Base-by-base conservation (phyloP, 2,113 vertebrate species). In the Rhinolophus sinicus region DNA sequence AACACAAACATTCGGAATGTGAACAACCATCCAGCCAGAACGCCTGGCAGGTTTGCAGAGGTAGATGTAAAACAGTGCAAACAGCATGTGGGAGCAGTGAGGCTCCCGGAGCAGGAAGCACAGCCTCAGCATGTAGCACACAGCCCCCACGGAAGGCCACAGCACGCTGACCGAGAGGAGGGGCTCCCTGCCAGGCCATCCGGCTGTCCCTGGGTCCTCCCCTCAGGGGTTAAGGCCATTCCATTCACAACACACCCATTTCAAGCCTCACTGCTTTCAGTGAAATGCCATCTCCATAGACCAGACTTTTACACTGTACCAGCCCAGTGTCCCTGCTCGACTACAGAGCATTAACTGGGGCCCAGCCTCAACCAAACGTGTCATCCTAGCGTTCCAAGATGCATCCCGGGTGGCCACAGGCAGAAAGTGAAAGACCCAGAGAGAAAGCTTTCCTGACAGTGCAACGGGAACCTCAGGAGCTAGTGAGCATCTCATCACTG, bases 1-100 rank as follows among this genome's bases (percentile, higher is more conserved):
- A 98, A 98, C 92, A 95, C n/a, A 52, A 80, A 77, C 76, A 19
- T 92, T 64, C 33, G 5, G 97, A n/a, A 82, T 76, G 70, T 38
- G 85, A 76, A 58, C 47, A 3, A 90, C 69, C 88, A 52, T 24
- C 93, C 93, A 91, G 97, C 81, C 90, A 40, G 85, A 93, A 75
- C 5, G 3, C 67, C 83, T 33, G 77, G 87, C 77, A 67, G 73
- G 70, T 87, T 95, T 84, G 86, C 88, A 56, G 86, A 92, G 56
- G 90, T 56, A 13, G 50, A n/a, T 64, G 78, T 6, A 44, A 95
- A 87, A 38, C 15, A 18, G 12, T 44, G 35, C 65, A 70, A 90
- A 84, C 69, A 86, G 56, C 52, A 19, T 24, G n/a, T 1, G n/a
- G 56, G 54, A 64, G 90, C 38, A 2, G 4, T 0, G 52, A 60